Conservation (phyloP, 1,140 invertebrate genomes). For the Eriosoma lanigerum region DNA sequence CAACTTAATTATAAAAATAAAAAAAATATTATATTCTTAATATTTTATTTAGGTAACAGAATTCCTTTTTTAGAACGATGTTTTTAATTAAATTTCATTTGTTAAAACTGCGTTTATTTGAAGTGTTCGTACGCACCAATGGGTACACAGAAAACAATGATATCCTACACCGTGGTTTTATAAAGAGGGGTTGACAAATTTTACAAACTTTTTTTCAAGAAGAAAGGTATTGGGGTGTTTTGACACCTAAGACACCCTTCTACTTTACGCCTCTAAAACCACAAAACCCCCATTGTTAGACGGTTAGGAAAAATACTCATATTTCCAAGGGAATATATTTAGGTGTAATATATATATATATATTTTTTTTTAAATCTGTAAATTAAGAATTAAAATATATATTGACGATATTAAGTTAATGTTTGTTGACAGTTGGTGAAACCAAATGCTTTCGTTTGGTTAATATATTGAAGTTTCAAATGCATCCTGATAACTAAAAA, state of each 20-base stretch:
- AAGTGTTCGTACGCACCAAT: slow-evolving; percentile 43
- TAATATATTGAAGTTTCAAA: slow-evolving; percentile 9
- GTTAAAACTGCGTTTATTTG: slow-evolving; percentile 20
- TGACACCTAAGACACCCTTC: slow-evolving; percentile 48
- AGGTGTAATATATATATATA: too few species aligned
- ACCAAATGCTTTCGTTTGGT: slow-evolving; percentile 39
- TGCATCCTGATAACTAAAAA: not conserved
- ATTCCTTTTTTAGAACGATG: not conserved
- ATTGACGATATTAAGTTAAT: slow-evolving; percentile 26
- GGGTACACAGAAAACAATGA: not conserved
- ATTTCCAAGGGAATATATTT: slow-evolving; percentile 31
- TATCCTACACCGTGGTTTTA: slow-evolving; percentile 2
- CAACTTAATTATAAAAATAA: too few species aligned
- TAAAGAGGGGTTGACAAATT: slow-evolving; percentile 35
- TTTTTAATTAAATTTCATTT: slow-evolving; percentile 47
- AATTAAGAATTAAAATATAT: slow-evolving; percentile 20
- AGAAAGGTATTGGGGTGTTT: slow-evolving; percentile 47
- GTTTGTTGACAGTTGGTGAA: slow-evolving; percentile 35
- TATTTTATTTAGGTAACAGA: too few species aligned
- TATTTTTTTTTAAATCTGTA: not conserved
- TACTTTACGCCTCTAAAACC: slow-evolving; percentile 42
- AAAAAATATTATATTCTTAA: too few species aligned
- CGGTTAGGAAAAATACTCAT: slow-evolving; percentile 40
- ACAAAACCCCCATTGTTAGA: slow-evolving; percentile 35
- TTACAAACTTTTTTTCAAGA: slow-evolving; percentile 10